phyloP scores from a whole-genome alignment of 2,797 vertebrate species.

The Enteromius argenteus region DNA sequence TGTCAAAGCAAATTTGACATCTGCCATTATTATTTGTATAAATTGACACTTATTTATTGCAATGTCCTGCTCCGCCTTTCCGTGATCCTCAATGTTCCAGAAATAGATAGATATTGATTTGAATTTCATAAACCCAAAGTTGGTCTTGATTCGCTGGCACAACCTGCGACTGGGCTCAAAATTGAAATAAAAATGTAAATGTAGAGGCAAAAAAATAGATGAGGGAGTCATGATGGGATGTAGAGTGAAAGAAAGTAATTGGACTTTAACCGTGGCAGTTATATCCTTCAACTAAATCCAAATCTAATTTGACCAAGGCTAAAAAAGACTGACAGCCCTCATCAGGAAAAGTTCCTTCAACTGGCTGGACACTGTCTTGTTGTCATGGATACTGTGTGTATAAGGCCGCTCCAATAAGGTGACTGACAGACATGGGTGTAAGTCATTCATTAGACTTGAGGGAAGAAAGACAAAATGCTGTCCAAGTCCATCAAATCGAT shows the following conservation, averaged over 20 bases:
- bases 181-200: conserved; percentile 94
- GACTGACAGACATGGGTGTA: conserved; percentile 50
- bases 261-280: conserved; percentile 57
- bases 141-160: conserved; percentile 73
- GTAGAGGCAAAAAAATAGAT: conserved; percentile 78
- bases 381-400: conserved; percentile 57
- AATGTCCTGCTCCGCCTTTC: conserved; percentile 45
- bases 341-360: conserved; percentile 53
- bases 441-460: conserved; percentile 53
- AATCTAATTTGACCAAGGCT: conserved; percentile 73
- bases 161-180: conserved; percentile 85
- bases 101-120: conserved; percentile 45
- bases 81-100: conserved; percentile 14
- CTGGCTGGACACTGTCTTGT: conserved; percentile 48
- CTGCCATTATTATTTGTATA: conserved; percentile 53
- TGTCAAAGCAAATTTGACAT: conserved; percentile 51
- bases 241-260: conserved; percentile 63
- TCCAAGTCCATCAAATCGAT: conserved; percentile 53
- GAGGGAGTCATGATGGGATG: conserved; percentile 68
- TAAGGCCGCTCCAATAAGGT: conserved; percentile 48
- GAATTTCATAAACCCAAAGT: conserved; percentile 48
- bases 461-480: conserved; percentile 49
- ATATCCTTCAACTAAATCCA: conserved; percentile 67
- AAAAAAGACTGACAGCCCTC: conserved; percentile 64
- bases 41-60: conserved; percentile 55